Evolutionary conservation across 1,140 invertebrate genomes (phyloP), one percentile per base, ranked within the genome.

Genomic region (Plectrocnemia conspersa): DNA sequence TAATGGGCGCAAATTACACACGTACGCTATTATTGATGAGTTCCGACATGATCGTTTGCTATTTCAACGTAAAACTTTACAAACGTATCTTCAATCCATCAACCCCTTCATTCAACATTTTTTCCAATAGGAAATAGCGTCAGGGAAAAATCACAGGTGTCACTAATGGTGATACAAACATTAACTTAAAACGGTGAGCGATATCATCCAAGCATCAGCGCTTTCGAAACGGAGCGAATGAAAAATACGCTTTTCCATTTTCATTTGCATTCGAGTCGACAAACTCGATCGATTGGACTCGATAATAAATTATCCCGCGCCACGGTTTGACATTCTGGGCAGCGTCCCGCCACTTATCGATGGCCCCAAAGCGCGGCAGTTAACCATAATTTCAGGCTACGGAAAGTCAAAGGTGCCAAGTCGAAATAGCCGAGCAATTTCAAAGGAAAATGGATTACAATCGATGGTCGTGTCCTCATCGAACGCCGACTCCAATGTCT

Each of bases 131-230:
- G 29, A 48, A 46, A 55, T 59, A 59, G 42, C 24, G 22, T 29
- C 15, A 60, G 58, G 58, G 54, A 60, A 60, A 53, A 56, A 60
- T 60, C 53, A 48, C 58, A 60, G 58, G 58, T 60, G 58, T 53
- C 58, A 49, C 54, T 60, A 60, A 60, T 60, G 58, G 45, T 13
- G 44, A 60, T 48, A 53, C 49, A 53, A 55, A 60, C 49, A 60
- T 60, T 60, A 60, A 29, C 13, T 38, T 23, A 38, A 38, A 45
- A 50, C 21, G 36, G n/a, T 19, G 35, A 42, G 18, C 24, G 33
- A n/a, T 45, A 46, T 56, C 38, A 50, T 41, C 11, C 19, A 27
- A 33, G 22, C 13, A 21, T 48, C 45, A 48, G 35, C 9, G n/a
- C 22, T n/a, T n/a, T n/a, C n/a, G n/a, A n/a, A n/a, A n/a, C n/a